Evolutionary conservation across 1,140 invertebrate genomes (phyloP).

Genomic region (Latrodectus geometricus): DNA sequence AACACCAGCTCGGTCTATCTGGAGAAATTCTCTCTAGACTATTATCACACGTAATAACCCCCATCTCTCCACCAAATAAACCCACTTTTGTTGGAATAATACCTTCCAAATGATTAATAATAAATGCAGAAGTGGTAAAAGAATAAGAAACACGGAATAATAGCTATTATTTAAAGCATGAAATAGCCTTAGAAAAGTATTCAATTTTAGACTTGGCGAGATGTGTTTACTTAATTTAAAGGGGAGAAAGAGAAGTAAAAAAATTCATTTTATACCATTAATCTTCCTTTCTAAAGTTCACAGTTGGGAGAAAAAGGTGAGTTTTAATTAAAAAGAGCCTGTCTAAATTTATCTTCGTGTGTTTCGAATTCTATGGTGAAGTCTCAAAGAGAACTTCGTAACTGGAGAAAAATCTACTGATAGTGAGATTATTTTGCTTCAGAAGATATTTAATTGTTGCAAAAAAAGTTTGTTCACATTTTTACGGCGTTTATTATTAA

Average conservation of each 20-base stretch:
- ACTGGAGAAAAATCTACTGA: too few relatives aligned
- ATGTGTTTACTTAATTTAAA: not conserved
- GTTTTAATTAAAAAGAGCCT: slow-evolving; percentile 35
- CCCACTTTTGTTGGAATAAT: slow-evolving; percentile 50
- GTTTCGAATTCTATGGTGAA: not conserved
- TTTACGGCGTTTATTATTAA: too few relatives aligned
- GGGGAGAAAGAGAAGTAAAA: not conserved
- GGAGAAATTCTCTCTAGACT: slow-evolving; percentile 15
- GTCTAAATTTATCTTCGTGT: slow-evolving; percentile 49
- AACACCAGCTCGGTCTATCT: not conserved
- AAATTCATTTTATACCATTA: slow-evolving; percentile 13
- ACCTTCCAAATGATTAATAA: slow-evolving; percentile 38
- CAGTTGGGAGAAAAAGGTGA: not conserved
- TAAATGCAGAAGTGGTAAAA: not conserved
- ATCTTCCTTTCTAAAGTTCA: slow-evolving; percentile 43
- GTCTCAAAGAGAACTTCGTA: too few relatives aligned
- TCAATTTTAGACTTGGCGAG: not conserved
- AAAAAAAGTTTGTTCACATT: too few relatives aligned
- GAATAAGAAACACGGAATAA: not conserved
- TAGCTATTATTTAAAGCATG: not conserved
- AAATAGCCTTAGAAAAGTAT: not conserved
- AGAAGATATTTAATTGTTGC: too few relatives aligned
- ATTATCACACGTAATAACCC: slow-evolving; percentile 21
- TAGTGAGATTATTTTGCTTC: too few relatives aligned
- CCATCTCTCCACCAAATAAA: slow-evolving; percentile 20